phyloP scores from a whole-genome alignment of 2,113 vertebrate genomes.

The Malurus alboscapulatus region DNA sequence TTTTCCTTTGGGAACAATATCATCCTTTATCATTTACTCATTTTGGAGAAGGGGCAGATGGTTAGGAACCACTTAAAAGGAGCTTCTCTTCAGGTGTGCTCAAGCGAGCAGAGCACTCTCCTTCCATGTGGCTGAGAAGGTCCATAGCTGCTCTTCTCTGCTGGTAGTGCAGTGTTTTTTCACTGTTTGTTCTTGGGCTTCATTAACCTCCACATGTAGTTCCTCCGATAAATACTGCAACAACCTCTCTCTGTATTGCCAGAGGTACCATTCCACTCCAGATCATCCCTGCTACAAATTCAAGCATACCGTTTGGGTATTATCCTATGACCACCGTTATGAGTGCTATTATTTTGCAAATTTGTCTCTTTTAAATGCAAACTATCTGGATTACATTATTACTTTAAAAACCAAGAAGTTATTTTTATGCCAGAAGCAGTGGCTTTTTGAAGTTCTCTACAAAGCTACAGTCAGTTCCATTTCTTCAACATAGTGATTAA shows the following conservation, averaged over 20 bases:
- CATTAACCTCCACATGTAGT: background rate
- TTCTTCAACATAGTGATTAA: background rate
- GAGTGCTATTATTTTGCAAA: background rate
- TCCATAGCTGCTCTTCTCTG: background rate
- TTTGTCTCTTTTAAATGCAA: background rate
- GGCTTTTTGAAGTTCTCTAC: background rate
- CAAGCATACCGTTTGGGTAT: background rate
- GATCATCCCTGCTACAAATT: background rate
- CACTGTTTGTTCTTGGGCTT: background rate
- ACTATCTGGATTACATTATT: background rate
- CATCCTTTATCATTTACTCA: background rate
- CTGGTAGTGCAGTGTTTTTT: background rate
- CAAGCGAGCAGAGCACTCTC: background rate
- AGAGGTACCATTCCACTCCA: background rate
- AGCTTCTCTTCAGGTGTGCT: background rate
- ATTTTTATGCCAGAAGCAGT: fast-evolving
- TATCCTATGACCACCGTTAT: background rate
- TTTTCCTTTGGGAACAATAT: background rate
- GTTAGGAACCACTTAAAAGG: background rate
- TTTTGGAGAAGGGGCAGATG: background rate
- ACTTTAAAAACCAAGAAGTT: background rate
- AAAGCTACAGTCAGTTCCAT: background rate
- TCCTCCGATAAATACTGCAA: fast-evolving
- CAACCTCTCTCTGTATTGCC: background rate
- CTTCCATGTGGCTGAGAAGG: background rate